phyloP scores from a whole-genome alignment of 2,888 invertebrate species.

The Cancer borealis region DNA sequence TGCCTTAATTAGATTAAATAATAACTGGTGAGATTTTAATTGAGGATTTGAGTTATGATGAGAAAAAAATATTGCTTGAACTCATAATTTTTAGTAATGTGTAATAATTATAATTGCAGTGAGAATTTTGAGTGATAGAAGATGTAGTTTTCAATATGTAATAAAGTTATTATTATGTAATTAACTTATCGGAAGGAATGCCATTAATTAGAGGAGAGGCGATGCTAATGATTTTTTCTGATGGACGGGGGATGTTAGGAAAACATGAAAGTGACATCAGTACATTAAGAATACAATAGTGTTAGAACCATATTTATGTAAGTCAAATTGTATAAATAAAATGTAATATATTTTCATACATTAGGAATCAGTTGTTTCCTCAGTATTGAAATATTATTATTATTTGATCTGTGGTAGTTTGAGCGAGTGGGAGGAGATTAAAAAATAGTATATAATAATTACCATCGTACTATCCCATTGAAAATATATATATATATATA shows the following conservation, averaged over 20 bases:
- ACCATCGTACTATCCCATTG: neutral
- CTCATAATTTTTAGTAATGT: neutral
- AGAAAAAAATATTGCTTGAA: neutral
- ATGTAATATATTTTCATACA: conserved; percentile 59
- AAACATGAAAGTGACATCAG: conserved; percentile 27
- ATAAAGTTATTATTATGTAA: neutral
- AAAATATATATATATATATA: neutral
- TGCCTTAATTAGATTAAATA: neutral
- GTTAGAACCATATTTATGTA: conserved; percentile 50
- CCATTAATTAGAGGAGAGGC: neutral
- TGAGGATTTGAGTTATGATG: neutral
- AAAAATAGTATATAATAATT: neutral
- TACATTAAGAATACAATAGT: conserved; percentile 41
- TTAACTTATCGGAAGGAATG: neutral
- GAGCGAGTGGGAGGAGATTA: neutral
- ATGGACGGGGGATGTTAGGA: conserved; percentile 2
- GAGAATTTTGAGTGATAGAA: neutral
- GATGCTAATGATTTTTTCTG: neutral
- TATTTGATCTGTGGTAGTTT: neutral
- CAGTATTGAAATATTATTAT: neutral
- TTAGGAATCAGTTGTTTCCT: conserved; percentile 54
- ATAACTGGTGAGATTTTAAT: neutral
- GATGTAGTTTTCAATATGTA: neutral
- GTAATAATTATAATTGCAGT: neutral
- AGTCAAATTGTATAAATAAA: conserved; percentile 53